Conservation (phyloP, 2,797 vertebrate species). For the Carcharodon carcharias region DNA sequence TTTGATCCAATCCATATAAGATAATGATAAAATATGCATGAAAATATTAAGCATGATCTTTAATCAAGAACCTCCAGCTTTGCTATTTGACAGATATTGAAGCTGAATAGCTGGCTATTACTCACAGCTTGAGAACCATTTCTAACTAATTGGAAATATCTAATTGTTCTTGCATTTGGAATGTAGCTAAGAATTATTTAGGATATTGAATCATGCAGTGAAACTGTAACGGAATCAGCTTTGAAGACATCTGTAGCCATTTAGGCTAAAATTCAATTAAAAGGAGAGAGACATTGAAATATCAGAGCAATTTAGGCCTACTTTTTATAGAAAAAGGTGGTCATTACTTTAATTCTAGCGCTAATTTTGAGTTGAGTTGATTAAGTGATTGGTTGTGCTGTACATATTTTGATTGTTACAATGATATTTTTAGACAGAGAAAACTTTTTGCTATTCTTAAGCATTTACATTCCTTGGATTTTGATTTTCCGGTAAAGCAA, state of each 20-base stretch:
- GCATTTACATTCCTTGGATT: background rate
- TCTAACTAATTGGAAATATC: constrained; percentile 33
- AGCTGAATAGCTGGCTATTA: constrained; percentile 11
- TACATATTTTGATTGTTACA: background rate
- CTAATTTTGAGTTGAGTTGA: constrained; percentile 9
- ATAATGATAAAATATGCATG: background rate
- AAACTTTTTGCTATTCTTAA: background rate
- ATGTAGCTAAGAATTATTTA: constrained; percentile 33
- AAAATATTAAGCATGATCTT: background rate
- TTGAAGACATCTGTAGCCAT: constrained; percentile 20
- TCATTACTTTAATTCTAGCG: constrained; percentile 3
- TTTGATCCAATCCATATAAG: background rate
- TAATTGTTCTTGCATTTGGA: constrained; percentile 36
- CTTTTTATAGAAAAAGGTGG: constrained; percentile 16
- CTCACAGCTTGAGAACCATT: background rate
- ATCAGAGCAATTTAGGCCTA: constrained; percentile 29
- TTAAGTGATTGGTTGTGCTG: background rate
- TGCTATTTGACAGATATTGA: background rate
- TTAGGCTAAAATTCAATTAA: constrained; percentile 36
- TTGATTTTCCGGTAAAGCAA: background rate
- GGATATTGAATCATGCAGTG: constrained; percentile 33
- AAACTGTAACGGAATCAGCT: constrained; percentile 1
- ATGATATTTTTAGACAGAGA: background rate
- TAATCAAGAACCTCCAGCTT: background rate
- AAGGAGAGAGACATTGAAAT: constrained; percentile 26